Evolutionary conservation across 2,113 vertebrate species (phyloP), one percentile per base, ranked within the genome.

Genomic region (Turdus rufiventris): DNA sequence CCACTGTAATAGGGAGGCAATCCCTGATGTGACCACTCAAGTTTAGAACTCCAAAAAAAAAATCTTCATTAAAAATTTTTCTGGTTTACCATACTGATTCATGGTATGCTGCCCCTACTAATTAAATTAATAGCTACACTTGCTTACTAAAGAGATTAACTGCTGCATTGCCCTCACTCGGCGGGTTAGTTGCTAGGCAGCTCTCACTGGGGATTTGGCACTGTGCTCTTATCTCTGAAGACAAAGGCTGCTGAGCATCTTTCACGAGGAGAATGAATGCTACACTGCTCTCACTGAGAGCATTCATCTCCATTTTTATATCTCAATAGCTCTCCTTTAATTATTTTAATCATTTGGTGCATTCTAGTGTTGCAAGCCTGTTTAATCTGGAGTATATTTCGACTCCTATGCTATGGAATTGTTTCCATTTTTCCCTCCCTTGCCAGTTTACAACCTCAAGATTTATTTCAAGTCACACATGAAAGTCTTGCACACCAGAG

Each of bases 121-220:
- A 98, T 98, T 98, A 97, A 98, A 98, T 98, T 98, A 98, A 97
- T 97, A 98, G 96, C 97, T 96, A 93, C 95, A 96, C 93, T 97
- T 97, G 96, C 96, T 97, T 97, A 94, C 96, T 78, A 73, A 96
- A 94, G 94, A 97, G 97, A 98, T 97, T 97, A 97, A 93, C 91
- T 94, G 95, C 60, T n/a, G 67, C 61, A 75, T 91, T 92, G 76
- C 89, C 93, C 84, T 96, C 93, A 95, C 82, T 90, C 24, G 61
- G 91, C 6, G 2, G 74, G 95, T 67, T 78, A 88, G 97, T 97
- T 98, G 97, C 97, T 97, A 97, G 96, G 97, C 97, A 98, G 96
- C 94, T 88, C 51, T 78, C 71, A 17, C 67, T n/a, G 47, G 93
- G 91, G 80, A 47, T 78, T 96, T 94, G 88, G 84, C 92, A 77